These are phyloP conservation scores for Tubulanus polymorphus DNA, from an alignment of 2,888 invertebrate genomes.

Conservation along the genomic window DNA sequence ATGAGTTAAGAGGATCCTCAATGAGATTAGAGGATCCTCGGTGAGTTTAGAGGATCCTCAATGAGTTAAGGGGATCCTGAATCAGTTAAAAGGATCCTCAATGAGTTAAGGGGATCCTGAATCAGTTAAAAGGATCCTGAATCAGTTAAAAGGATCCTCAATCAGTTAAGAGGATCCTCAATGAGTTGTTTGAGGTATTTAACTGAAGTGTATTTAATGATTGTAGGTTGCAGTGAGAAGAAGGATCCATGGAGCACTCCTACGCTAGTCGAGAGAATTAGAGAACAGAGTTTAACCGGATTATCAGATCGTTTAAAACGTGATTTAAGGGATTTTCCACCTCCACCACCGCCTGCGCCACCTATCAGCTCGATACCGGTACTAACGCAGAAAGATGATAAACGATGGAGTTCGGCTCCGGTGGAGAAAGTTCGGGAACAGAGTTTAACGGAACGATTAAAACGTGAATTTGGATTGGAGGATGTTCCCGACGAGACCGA, in stretches of 20 bases:
- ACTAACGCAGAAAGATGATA: constrained; percentile 3
- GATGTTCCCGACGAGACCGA: constrained; percentile 40
- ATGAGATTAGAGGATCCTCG: too few relatives aligned
- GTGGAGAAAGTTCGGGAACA: constrained; percentile 78
- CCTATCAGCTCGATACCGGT: neutral
- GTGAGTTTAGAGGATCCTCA: too few relatives aligned
- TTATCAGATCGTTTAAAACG: constrained; percentile 77
- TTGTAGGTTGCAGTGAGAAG: too few relatives aligned
- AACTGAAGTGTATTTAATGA: too few relatives aligned
- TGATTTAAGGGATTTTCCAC: constrained; percentile 78
- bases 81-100: too few relatives aligned
- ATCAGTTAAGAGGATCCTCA: too few relatives aligned
- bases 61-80: too few relatives aligned
- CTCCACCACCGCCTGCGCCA: constrained; percentile 9
- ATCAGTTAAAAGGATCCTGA: too few relatives aligned
- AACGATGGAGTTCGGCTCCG: constrained; percentile 62
- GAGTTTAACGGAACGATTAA: constrained; percentile 77
- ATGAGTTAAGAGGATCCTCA: too few relatives aligned
- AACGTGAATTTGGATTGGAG: constrained; percentile 75
- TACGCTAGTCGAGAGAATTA: constrained; percentile 77
- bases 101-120: too few relatives aligned
- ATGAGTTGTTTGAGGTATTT: too few relatives aligned
- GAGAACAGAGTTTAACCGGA: constrained; percentile 77
- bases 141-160: too few relatives aligned
- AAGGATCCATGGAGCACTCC: constrained; percentile 58